phyloP scores from a whole-genome alignment of 2,888 invertebrate species.

The Microplitis manilae region DNA sequence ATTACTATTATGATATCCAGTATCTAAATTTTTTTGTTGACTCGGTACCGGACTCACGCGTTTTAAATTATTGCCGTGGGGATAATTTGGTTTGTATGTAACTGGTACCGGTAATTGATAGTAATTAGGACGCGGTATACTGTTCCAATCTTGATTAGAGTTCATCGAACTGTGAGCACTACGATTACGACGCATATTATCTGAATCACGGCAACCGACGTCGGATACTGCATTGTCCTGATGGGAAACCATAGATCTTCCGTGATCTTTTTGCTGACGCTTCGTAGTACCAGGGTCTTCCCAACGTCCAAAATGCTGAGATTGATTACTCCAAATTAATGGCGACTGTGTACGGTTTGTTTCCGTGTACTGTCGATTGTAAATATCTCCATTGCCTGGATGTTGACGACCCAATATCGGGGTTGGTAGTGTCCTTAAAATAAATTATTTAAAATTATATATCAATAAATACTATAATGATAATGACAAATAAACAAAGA shows the following conservation, averaged over 20 bases:
- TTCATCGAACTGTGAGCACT: slow-evolving; percentile 60
- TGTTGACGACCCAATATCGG: slow-evolving; percentile 62
- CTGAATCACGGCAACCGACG: slow-evolving; percentile 59
- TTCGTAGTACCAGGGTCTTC: slow-evolving; percentile 57
- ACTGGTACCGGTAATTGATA: slow-evolving; percentile 53
- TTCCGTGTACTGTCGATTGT: slow-evolving; percentile 63
- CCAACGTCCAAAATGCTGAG: slow-evolving; percentile 57
- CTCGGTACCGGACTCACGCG: slow-evolving; percentile 67
- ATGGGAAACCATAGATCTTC: slow-evolving; percentile 58
- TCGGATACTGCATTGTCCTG: slow-evolving; percentile 57
- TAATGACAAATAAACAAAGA: neutral
- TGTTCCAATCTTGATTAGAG: slow-evolving; percentile 58
- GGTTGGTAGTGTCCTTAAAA: slow-evolving; percentile 61
- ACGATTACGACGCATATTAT: slow-evolving; percentile 64
- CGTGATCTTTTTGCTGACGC: slow-evolving; percentile 56
- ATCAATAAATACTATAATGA: neutral
- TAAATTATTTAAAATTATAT: slow-evolving; percentile 15
- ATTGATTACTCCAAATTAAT: slow-evolving; percentile 57
- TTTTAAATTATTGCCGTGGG: slow-evolving; percentile 55
- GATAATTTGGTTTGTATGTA: slow-evolving; percentile 54
- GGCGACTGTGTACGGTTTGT: slow-evolving; percentile 63
- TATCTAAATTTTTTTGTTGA: slow-evolving; percentile 58
- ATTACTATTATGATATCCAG: slow-evolving; percentile 64
- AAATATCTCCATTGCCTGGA: slow-evolving; percentile 59
- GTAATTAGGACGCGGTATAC: slow-evolving; percentile 53